Conservation (phyloP, 2,113 vertebrate species). For the Zootoca vivipara region DNA sequence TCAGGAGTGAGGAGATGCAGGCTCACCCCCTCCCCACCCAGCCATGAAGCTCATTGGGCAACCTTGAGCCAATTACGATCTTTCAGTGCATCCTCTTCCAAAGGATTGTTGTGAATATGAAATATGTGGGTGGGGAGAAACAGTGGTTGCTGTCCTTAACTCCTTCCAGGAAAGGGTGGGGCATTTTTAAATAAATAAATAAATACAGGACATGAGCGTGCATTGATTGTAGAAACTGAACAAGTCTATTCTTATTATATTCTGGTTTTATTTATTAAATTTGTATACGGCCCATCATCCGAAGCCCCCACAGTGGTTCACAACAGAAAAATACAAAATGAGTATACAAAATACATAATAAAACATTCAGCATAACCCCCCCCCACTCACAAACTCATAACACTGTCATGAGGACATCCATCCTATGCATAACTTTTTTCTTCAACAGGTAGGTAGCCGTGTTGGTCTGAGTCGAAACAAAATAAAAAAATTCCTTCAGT, state of each 20-base stretch:
- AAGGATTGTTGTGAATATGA: background rate
- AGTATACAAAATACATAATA: too few species aligned
- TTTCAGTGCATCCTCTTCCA: background rate
- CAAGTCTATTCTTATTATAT: background rate
- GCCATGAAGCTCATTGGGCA: background rate
- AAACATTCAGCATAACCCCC: too few species aligned
- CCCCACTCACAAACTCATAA: too few species aligned
- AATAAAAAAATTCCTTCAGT: too few species aligned
- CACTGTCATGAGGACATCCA: too few species aligned
- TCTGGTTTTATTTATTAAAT: too few species aligned
- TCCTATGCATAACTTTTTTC: background rate
- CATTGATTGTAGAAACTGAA: background rate
- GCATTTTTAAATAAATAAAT: background rate
- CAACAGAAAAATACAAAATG: too few species aligned
- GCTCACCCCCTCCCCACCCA: background rate
- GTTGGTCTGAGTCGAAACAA: too few species aligned
- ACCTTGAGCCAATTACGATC: background rate
- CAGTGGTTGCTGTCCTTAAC: background rate
- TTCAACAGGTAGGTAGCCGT: too few species aligned
- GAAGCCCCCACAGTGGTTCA: too few species aligned
- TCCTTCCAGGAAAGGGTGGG: background rate
- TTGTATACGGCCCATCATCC: too few species aligned
- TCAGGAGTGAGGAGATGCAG: background rate
- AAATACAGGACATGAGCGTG: background rate
- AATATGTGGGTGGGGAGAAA: background rate